Percentiles rank a stretch among this genome's conserved stretches.
Evolutionary conservation across 1,140 invertebrate genomes (phyloP).

Genomic region (Chlorops oryzae): DNA sequence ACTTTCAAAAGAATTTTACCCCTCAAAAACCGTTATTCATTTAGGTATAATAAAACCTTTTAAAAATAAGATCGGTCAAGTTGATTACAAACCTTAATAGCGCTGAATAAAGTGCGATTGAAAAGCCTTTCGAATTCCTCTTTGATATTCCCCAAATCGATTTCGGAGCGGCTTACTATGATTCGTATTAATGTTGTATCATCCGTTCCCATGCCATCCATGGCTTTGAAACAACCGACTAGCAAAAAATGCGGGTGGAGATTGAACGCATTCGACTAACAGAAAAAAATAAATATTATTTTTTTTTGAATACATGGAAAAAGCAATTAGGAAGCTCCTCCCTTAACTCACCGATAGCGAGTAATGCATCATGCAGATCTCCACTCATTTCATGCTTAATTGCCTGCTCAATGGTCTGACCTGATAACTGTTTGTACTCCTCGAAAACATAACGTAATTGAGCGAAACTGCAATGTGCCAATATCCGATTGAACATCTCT

Average conservation of each 20-base stretch:
- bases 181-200: conserved; percentile 67
- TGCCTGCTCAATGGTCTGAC: conserved; percentile 62
- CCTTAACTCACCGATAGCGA: conserved; percentile 58
- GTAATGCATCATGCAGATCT: conserved; percentile 57
- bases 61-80: too few species aligned
- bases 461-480: conserved; percentile 61
- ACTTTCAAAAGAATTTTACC: too few species aligned
- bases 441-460: conserved; percentile 63
- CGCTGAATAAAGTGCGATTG: conserved; percentile 62
- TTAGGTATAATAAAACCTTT: too few species aligned
- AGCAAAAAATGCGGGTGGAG: conserved; percentile 66
- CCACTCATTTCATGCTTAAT: conserved; percentile 60
- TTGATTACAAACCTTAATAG: conserved; percentile 51
- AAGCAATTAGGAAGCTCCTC: too few species aligned
- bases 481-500: conserved; percentile 63
- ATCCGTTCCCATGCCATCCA: conserved; percentile 67
- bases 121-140: conserved; percentile 62
- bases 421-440: conserved; percentile 61
- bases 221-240: conserved; percentile 61
- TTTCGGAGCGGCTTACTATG: conserved; percentile 65
- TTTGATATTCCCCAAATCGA: conserved; percentile 66
- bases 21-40: too few species aligned
- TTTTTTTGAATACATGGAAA: too few species aligned
- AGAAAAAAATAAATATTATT: too few species aligned
- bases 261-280: conserved; percentile 65